Evolutionary conservation across 2,888 invertebrate genomes (phyloP).

Genomic region (Drosophila setosimentum): DNA sequence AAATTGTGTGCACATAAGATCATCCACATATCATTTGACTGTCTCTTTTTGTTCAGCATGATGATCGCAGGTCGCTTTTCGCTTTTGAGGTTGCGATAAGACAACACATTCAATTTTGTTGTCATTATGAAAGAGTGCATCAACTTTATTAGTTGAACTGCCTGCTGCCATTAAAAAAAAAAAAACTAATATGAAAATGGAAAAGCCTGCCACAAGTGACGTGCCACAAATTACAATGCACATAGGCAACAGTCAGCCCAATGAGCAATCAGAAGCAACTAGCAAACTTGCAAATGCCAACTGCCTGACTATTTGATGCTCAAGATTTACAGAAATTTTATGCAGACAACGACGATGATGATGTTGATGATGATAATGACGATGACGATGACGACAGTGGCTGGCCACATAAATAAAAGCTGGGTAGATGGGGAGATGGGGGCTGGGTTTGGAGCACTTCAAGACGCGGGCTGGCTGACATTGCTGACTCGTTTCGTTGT

Average conservation of each 20-base stretch:
- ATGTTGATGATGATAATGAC: background rate
- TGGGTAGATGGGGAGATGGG: background rate
- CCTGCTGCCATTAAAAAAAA: background rate
- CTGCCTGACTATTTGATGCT: background rate
- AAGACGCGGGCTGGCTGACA: slow-evolving; percentile 60
- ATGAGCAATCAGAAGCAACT: slow-evolving; percentile 5
- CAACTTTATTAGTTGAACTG: slow-evolving; percentile 11
- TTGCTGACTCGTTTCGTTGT: slow-evolving; percentile 60
- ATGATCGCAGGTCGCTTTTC: slow-evolving; percentile 3
- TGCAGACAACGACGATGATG: slow-evolving; percentile 6
- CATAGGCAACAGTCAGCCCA: slow-evolving; percentile 9
- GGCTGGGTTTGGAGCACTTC: slow-evolving; percentile 59
- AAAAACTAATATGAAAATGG: background rate
- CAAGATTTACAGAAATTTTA: slow-evolving; percentile 9
- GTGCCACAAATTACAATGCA: slow-evolving; percentile 11
- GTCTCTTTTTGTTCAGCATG: background rate
- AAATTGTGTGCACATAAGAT: background rate
- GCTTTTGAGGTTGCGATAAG: slow-evolving; percentile 5
- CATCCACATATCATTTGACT: background rate
- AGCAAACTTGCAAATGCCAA: slow-evolving; percentile 12
- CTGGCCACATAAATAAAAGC: background rate
- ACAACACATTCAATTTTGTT: slow-evolving; percentile 5
- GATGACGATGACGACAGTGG: background rate
- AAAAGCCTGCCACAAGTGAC: slow-evolving; percentile 1
- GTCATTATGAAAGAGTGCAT: slow-evolving; percentile 6